Evolutionary conservation across 92 coral and sea anemone genomes (phyloP).

Genomic region (Parazoanthus atlanticus): DNA sequence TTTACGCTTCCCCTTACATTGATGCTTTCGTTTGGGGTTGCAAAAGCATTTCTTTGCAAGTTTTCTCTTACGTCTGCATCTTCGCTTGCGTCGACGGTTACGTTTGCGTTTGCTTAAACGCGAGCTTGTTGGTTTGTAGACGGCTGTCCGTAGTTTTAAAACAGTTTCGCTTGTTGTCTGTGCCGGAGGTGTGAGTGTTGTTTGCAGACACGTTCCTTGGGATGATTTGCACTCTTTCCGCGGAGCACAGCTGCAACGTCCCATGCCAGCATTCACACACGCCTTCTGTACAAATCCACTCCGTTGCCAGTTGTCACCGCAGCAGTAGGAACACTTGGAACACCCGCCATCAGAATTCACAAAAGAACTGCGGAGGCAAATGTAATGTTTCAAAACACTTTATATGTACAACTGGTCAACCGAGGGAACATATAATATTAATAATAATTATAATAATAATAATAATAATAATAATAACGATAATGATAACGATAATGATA

Average conservation of each 20-base stretch:
- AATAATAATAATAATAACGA: too few relatives aligned
- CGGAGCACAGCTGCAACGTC: conserved; percentile 32
- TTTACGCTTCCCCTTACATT: neutral
- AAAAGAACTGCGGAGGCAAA: conserved; percentile 8
- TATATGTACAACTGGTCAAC: too few relatives aligned
- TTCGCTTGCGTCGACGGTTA: neutral
- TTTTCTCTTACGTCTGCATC: conserved; percentile 3
- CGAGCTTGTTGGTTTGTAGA: neutral
- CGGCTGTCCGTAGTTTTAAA: neutral
- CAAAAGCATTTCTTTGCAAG: neutral
- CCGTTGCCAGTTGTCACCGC: conserved; percentile 4
- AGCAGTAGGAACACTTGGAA: conserved; percentile 30
- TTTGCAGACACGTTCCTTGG: neutral
- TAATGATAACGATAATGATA: too few relatives aligned
- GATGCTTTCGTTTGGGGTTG: neutral
- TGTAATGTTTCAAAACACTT: too few relatives aligned
- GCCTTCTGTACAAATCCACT: conserved; percentile 13
- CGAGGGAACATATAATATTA: neutral
- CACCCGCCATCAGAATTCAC: conserved; percentile 19
- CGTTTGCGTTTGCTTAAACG: neutral
- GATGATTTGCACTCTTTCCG: neutral
- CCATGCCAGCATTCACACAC: conserved; percentile 26
- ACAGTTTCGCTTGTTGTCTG: neutral
- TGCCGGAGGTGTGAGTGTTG: neutral
- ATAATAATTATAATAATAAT: too few relatives aligned